phyloP scores from a whole-genome alignment of 2,113 vertebrate genomes.

The Eulemur macaco region DNA sequence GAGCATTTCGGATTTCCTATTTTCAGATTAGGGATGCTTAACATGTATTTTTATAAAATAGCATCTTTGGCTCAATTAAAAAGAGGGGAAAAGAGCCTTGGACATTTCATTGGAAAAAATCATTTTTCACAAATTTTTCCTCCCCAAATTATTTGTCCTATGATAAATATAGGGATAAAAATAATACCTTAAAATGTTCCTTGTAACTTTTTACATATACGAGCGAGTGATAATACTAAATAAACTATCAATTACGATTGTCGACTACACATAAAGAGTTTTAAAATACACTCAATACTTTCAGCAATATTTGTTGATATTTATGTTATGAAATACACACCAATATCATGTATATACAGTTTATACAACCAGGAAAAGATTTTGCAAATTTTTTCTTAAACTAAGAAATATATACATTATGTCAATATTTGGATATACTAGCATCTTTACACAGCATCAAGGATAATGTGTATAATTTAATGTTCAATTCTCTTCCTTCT shows the following conservation, averaged over 20 bases:
- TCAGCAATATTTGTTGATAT: background rate
- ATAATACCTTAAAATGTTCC: background rate
- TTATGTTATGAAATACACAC: background rate
- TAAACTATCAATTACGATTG: background rate
- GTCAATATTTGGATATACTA: background rate
- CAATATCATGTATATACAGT: background rate
- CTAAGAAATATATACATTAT: background rate
- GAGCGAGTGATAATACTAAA: background rate
- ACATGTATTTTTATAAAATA: background rate
- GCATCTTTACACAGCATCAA: background rate
- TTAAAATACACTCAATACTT: background rate
- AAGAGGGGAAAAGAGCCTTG: background rate
- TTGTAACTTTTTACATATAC: background rate
- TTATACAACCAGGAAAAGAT: background rate
- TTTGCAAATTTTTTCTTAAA: background rate
- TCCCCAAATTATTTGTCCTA: background rate
- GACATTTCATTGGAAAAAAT: background rate
- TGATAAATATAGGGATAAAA: background rate
- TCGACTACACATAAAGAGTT: background rate
- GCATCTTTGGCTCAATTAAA: background rate
- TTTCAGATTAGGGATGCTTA: too few relatives aligned
- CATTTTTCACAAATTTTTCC: background rate
- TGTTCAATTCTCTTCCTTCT: background rate
- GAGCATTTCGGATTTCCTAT: too few relatives aligned
- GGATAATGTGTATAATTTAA: background rate